phyloP scores from a whole-genome alignment of 2,113 vertebrate genomes.

The Aleadryas rufinucha region DNA sequence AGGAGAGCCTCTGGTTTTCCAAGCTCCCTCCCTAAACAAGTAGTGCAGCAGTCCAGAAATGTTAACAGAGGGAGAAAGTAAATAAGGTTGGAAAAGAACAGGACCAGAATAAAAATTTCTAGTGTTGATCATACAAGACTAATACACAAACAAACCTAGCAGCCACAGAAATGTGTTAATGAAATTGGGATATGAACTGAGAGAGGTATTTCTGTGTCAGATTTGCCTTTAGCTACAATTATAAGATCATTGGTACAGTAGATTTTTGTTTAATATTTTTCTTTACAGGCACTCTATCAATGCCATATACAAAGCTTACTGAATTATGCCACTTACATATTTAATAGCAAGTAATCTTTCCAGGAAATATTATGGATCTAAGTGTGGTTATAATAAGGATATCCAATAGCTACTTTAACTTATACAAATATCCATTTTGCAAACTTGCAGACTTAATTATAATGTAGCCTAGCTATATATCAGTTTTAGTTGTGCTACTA shows the following conservation, averaged over 20 bases:
- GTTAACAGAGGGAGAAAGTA: background rate
- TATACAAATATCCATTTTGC: slow-evolving; percentile 1
- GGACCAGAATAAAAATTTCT: background rate
- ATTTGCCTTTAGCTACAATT: slow-evolving; percentile 31
- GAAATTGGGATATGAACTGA: background rate
- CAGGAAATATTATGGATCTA: slow-evolving; percentile 27
- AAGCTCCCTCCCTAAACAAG: background rate
- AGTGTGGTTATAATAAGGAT: slow-evolving; percentile 17
- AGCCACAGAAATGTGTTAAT: background rate
- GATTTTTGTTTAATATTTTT: slow-evolving; percentile 32
- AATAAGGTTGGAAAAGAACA: background rate
- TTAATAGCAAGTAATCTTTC: slow-evolving; percentile 50
- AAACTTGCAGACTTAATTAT: slow-evolving; percentile 11
- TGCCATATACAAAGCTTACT: background rate
- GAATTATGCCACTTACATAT: slow-evolving; percentile 37
- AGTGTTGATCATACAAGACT: background rate
- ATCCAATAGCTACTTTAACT: slow-evolving; percentile 14
- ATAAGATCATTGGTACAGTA: background rate
- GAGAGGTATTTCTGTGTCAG: background rate
- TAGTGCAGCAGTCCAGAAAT: background rate
- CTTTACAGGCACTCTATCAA: background rate
- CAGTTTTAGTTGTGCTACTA: background rate
- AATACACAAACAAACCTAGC: background rate
- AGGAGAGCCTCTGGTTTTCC: background rate
- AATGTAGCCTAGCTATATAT: background rate